These are phyloP conservation scores for Neodiprion lecontei DNA, from an alignment of 1,140 invertebrate genomes.

Conservation along the genomic window DNA sequence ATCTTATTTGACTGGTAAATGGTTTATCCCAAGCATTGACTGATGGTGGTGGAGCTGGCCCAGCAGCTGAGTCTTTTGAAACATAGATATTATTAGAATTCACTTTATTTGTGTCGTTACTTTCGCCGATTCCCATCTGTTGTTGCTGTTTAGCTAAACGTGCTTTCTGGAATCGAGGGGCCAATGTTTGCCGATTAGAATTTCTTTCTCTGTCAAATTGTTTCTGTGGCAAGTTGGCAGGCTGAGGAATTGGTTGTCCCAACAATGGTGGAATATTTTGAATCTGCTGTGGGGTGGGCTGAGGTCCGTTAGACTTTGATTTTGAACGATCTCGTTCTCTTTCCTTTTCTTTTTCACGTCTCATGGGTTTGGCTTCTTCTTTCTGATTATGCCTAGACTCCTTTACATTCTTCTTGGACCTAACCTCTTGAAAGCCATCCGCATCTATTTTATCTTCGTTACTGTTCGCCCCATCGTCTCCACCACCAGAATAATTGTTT, in stretches of 20 bases:
- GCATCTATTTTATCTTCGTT: constrained; percentile 61
- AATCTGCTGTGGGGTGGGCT: constrained; percentile 50
- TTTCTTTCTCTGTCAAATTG: constrained; percentile 68
- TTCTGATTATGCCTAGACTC: constrained; percentile 65
- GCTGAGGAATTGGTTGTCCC: constrained; percentile 60
- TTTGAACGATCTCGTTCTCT: constrained; percentile 49
- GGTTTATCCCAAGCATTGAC: constrained; percentile 89
- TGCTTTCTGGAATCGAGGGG: constrained; percentile 84
- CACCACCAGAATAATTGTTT: constrained; percentile 55
- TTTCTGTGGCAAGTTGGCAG: constrained; percentile 52
- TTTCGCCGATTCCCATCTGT: constrained; percentile 48
- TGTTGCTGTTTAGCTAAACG: constrained; percentile 64
- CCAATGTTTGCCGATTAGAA: constrained; percentile 65
- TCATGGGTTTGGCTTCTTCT: constrained; percentile 59
- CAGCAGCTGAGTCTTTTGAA: constrained; percentile 58
- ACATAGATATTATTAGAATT: constrained; percentile 47
- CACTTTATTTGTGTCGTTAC: constrained; percentile 54
- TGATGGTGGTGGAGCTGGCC: constrained; percentile 69
- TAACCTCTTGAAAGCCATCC: constrained; percentile 88
- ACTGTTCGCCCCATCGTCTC: constrained; percentile 41
- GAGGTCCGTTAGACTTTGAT: constrained; percentile 49
- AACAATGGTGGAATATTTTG: constrained; percentile 63
- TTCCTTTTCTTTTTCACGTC: constrained; percentile 58
- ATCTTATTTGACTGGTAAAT: constrained; percentile 70
- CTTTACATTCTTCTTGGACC: constrained; percentile 79